Base-by-base conservation (phyloP, 2,888 invertebrate genomes). In the Lydus trimaculatus region DNA sequence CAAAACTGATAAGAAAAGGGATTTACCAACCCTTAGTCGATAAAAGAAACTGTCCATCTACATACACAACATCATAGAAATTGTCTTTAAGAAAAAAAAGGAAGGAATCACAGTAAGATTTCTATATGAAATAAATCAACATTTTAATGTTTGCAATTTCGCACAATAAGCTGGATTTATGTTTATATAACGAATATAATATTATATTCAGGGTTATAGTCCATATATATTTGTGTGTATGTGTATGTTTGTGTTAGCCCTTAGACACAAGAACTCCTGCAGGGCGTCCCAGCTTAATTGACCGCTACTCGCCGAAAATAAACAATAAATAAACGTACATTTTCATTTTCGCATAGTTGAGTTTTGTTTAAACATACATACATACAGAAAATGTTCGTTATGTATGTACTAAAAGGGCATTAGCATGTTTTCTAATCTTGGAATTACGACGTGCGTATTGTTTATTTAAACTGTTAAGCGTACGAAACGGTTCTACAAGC, bases 381-480 rank as follows among this genome's bases (percentile, higher is more conserved):
- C 17, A n/a, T 17, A 43, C 17, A 6, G 43, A 20, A 20, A 48
- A 48, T 20, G 20, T 43, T 43, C n/a, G 43, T 17, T 43, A n/a
- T 43, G 7, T 36, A 5, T 36, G 43, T 17, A 43, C 17, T 43
- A 17, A 62, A 39, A 33, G 59, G 36, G 66, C 72, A 74, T 73
- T 75, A 74, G 68, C 75, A 74, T 73, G 70, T 70, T 72, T 74
- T 67, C 73, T 75, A 73, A 74, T 75, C 75, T 74, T 68, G 69
- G 69, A 72, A 70, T 64, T 68, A 70, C 68, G 72, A 71, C 71
- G 67, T 68, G 70, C 69, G 72, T 73, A 73, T 76, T 69, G 72
- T 72, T 72, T 74, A 73, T 73, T 73, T 71, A 72, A 73, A 70
- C 66, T 58, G 73, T 70, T 75, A 75, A 72, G 67, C 69, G 60